Evolutionary conservation across 2,113 vertebrate species (phyloP).

Genomic region (Rallus limicola): DNA sequence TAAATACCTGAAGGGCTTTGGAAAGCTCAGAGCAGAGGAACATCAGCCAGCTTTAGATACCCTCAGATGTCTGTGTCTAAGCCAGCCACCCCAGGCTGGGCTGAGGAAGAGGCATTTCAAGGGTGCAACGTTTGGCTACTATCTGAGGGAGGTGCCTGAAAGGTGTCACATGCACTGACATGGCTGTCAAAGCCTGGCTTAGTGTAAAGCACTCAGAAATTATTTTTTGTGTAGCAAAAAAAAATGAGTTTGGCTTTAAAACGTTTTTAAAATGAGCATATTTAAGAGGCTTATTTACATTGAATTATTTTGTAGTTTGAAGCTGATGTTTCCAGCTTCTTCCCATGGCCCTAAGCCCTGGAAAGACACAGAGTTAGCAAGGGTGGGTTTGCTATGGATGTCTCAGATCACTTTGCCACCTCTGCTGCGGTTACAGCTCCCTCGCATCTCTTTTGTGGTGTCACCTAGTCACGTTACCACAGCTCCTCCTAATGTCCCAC

Average conservation of each 20-base stretch:
- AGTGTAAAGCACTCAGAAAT: background rate
- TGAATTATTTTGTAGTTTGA: background rate
- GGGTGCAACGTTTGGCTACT: background rate
- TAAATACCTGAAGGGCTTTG: background rate
- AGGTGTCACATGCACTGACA: background rate
- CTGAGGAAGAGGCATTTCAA: background rate
- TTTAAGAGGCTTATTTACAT: background rate
- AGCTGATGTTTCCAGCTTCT: background rate
- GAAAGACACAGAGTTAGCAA: background rate
- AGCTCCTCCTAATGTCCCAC: background rate
- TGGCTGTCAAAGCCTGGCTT: background rate
- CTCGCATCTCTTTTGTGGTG: rapidly evolving
- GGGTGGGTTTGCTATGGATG: rapidly evolving
- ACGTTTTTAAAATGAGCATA: background rate
- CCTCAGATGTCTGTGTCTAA: background rate
- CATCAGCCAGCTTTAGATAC: background rate
- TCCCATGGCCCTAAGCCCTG: background rate
- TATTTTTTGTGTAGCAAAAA: background rate
- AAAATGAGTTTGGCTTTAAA: background rate
- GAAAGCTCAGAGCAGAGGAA: background rate
- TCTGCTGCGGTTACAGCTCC: background rate
- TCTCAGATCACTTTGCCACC: background rate
- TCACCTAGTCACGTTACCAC: rapidly evolving
- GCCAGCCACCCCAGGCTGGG: background rate
- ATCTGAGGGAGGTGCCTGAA: rapidly evolving